Percentiles rank a stretch among this genome's conserved stretches.
Conservation (phyloP, 2,888 invertebrate species). For the Epinotia bilunana region DNA sequence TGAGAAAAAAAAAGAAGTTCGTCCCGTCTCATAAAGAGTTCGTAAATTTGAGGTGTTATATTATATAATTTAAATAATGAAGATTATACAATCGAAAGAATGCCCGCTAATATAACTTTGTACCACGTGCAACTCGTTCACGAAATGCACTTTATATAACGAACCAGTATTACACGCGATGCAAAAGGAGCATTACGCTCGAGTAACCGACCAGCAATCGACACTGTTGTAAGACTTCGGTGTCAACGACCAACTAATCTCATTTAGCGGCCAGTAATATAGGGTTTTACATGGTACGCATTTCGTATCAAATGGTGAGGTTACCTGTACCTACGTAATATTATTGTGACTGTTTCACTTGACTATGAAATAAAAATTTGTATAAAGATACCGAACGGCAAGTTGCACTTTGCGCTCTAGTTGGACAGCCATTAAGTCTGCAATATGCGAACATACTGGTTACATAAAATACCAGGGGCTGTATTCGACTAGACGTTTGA, state of each 20-base stretch:
- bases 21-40: no score
- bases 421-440: not conserved
- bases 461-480: not conserved
- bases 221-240: constrained; percentile 37
- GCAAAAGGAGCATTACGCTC: not conserved
- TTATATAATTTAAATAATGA: no score
- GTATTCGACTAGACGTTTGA: not conserved
- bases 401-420: not conserved
- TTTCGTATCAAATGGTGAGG: constrained; percentile 3
- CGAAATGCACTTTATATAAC: constrained; percentile 8
- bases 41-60: not conserved
- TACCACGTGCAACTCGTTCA: not conserved
- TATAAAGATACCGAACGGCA: no score
- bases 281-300: constrained; percentile 5
- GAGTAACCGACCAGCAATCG: constrained; percentile 25
- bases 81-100: not conserved
- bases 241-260: constrained; percentile 40
- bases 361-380: no score
- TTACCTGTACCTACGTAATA: not conserved
- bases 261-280: constrained; percentile 30
- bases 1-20: no score
- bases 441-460: not conserved
- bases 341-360: not conserved
- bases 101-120: not conserved
- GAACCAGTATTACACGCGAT: not conserved